Base-by-base conservation (phyloP, 2,888 invertebrate species). In the Amphiduros pacificus region DNA sequence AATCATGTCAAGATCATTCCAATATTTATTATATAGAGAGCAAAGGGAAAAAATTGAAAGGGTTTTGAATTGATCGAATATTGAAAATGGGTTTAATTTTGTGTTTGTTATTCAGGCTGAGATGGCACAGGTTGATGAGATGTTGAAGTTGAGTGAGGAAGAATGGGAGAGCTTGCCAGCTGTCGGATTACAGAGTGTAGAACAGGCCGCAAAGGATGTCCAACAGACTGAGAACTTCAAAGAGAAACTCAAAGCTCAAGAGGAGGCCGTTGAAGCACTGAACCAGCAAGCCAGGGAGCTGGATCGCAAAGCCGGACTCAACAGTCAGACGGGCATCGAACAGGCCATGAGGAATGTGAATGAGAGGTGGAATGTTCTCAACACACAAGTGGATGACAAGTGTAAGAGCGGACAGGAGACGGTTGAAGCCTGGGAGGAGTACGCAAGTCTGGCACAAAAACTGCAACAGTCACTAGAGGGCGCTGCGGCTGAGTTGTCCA, bases 241-340 rank as follows among this genome's bases (percentile, higher is more conserved):
- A n/a, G n/a, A n/a, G n/a, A n/a, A n/a, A n/a, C 55, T 78, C n/a
- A 85, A 93, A 91, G 90, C 89, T 77, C 91, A 93, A 77, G 90
- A 91, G 82, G 87, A 88, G 77, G 90, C 91, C 79, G 85, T 94
- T 74, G 91, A 92, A 79, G 87, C 91, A 54, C 85, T 93, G 73
- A 89, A 91, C 82, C 91, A 93, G 84, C 89, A 91, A 69, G 90
- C 90, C 27, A 87, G 88, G 67, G 90, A 90, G 71, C 86, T 91
- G 44, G 84, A 85, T 63, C 83, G 84, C 60, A 88, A 89, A 71
- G 91, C 91, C 0, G 89, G 90, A 78, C 86, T 87, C 6, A 86
- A 64, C 49, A 75, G 74, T 60, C 68, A 71, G 20, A 53, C 64
- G 2, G 63, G 66, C 28, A 70, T 78, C 6, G 67, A 69, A 48